Evolutionary conservation across 2,888 invertebrate species (phyloP).

Genomic region (Melanargia galathea): DNA sequence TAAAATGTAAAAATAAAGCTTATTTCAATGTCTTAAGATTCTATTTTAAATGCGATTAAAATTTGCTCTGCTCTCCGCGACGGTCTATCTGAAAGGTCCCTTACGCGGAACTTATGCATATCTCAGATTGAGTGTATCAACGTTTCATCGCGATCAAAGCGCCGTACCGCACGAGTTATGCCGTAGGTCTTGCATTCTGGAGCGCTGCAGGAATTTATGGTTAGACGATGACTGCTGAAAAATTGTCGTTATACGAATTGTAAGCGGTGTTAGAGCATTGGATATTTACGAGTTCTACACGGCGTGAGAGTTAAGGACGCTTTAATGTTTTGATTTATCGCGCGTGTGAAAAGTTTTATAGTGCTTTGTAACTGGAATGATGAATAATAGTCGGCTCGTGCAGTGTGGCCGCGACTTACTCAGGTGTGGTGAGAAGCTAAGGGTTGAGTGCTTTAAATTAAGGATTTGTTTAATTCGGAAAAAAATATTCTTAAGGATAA

Average conservation of each 20-base stretch:
- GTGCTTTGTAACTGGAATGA: conserved; percentile 1
- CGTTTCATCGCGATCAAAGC: conserved; percentile 49
- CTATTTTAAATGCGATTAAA: too few relatives aligned
- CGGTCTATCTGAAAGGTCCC: too few relatives aligned
- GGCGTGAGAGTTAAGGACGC: conserved; percentile 17
- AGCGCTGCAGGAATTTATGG: conserved; percentile 47
- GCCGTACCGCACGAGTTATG: conserved; percentile 56
- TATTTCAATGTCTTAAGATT: too few relatives aligned
- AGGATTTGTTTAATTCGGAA: too few relatives aligned
- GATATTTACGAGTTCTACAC: conserved; percentile 23
- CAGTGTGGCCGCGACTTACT: background rate
- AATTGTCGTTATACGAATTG: conserved; percentile 42
- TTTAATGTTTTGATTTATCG: conserved; percentile 9
- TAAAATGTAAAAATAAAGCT: too few relatives aligned
- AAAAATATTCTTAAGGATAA: too few relatives aligned
- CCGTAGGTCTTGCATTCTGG: conserved; percentile 62
- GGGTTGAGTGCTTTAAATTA: background rate
- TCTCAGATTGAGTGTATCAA: background rate
- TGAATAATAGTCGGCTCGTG: background rate
- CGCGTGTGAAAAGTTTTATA: conserved; percentile 6
- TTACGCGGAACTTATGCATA: background rate
- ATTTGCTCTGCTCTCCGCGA: too few relatives aligned
- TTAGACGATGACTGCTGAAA: conserved; percentile 39
- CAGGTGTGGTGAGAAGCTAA: background rate
- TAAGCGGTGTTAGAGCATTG: conserved; percentile 31